Percentiles rank a stretch among this genome's conserved stretches.
Evolutionary conservation across 2,888 invertebrate species (phyloP).

Genomic region (Perithous albicinctus): DNA sequence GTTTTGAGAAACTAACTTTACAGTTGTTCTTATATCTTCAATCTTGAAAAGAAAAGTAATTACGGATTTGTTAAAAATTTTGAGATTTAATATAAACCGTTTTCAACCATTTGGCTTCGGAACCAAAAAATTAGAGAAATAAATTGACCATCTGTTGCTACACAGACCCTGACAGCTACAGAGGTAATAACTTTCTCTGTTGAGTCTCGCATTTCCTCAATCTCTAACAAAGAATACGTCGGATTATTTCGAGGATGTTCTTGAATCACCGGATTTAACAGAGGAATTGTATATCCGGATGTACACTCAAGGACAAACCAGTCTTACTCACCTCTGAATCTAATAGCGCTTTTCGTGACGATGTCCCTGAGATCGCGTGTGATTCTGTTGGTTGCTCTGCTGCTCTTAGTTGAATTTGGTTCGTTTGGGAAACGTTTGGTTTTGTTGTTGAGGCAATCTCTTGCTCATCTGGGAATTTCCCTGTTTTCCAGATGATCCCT

Average conservation of each 20-base stretch:
- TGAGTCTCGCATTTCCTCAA: not conserved
- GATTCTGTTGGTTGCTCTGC: not conserved
- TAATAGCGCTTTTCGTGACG: slow-evolving; percentile 1
- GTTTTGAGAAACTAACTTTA: not conserved
- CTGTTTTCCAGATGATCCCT: slow-evolving; percentile 33
- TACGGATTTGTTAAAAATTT: not conserved
- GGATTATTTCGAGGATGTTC: not conserved
- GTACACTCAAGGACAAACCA: not conserved
- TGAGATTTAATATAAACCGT: slow-evolving; percentile 17
- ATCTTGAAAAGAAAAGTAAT: slow-evolving; percentile 15
- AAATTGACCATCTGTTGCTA: slow-evolving; percentile 10
- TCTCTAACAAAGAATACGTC: not conserved
- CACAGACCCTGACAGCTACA: not conserved
- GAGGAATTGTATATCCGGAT: not conserved
- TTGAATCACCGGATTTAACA: not conserved
- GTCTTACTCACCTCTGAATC: not conserved
- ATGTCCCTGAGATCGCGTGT: slow-evolving; percentile 7
- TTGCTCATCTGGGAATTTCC: slow-evolving; percentile 25
- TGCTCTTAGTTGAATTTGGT: not conserved
- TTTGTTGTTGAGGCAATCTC: slow-evolving; percentile 5
- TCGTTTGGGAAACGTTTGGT: not conserved
- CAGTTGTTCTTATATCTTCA: slow-evolving; percentile 19
- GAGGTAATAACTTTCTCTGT: not conserved
- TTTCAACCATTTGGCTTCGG: not conserved
- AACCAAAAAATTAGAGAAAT: slow-evolving; percentile 12